These are phyloP conservation scores for Pachycephus smyrnensis DNA, from an alignment of 2,888 invertebrate species.

Conservation along the genomic window DNA sequence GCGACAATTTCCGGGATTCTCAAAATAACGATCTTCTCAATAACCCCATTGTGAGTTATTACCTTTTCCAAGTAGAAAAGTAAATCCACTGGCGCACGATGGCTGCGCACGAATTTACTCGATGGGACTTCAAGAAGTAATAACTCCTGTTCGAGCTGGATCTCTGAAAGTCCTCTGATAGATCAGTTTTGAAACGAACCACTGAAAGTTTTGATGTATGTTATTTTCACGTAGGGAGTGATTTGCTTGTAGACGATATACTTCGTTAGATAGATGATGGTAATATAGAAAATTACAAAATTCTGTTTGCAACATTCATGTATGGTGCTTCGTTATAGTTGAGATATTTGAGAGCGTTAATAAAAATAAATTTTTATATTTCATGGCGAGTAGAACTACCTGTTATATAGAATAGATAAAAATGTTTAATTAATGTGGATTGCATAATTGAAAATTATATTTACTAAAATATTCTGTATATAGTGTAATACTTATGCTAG, in stretches of 20 bases:
- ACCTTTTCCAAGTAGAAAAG: neutral
- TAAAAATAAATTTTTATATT: neutral
- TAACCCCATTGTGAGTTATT: neutral
- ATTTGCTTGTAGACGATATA: too few relatives aligned
- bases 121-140: slow-evolving; percentile 39
- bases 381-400: neutral
- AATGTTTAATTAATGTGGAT: neutral
- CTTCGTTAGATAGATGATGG: neutral
- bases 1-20: neutral
- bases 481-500: neutral
- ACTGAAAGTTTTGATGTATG: neutral
- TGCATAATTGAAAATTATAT: neutral
- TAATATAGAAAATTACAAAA: neutral
- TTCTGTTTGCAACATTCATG: neutral
- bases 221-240: neutral
- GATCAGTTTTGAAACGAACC: neutral
- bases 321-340: neutral
- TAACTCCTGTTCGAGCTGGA: slow-evolving; percentile 30
- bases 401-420: neutral
- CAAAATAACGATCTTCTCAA: neutral
- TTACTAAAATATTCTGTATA: neutral
- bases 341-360: neutral
- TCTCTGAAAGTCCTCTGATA: neutral
- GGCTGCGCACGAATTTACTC: slow-evolving; percentile 16
- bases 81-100: neutral